Evolutionary conservation across 1,140 invertebrate genomes (phyloP), one percentile per base, ranked within the genome.

Genomic region (Caenorhabditis briggsae): DNA sequence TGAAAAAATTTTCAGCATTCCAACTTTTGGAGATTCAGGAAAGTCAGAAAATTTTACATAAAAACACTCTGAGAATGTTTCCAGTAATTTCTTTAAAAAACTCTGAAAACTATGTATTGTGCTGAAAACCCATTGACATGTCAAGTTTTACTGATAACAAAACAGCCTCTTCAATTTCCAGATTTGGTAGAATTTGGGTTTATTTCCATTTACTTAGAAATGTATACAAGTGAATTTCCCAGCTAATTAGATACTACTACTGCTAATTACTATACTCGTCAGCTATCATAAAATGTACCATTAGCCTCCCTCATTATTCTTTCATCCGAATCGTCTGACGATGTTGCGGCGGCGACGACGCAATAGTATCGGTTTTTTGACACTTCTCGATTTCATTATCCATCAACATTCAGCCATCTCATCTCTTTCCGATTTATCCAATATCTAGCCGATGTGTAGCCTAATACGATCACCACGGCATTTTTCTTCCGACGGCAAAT

Each of bases 311-410:
- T 23, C 46, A 5, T 6, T 70, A 12, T 46, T n/a, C 18, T n/a
- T 12, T 70, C 16, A 3, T 23, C 20, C 23, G 20, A 14, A 25
- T 70, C 41, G 11, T 1, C 8, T 12, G 20, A 20, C 25, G 41
- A 43, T 70, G 64, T 50, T 78, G 70, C 70, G 70, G 9, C 70
- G 33, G 43, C 33, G 11, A 43, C 64, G 25, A 78, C 70, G 70
- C 70, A 78, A 70, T 23, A 61, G 33, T 33, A 20, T 23, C 33
- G 64, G 64, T 70, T 78, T n/a, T 78, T 78, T 78, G 70, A 50
- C 70, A 78, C 70, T 78, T 78, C 46, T 78, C 70, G 70, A 78
- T 78, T 78, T 78, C 70, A 78, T 33, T 33, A 33, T 50, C 46
- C 70, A 78, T 78, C 70, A 50, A 78, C 46, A 78, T 50, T 23